Evolutionary conservation across 2,113 vertebrate species (phyloP), one percentile per base, ranked within the genome.

Genomic region (Chelonoidis abingdonii): DNA sequence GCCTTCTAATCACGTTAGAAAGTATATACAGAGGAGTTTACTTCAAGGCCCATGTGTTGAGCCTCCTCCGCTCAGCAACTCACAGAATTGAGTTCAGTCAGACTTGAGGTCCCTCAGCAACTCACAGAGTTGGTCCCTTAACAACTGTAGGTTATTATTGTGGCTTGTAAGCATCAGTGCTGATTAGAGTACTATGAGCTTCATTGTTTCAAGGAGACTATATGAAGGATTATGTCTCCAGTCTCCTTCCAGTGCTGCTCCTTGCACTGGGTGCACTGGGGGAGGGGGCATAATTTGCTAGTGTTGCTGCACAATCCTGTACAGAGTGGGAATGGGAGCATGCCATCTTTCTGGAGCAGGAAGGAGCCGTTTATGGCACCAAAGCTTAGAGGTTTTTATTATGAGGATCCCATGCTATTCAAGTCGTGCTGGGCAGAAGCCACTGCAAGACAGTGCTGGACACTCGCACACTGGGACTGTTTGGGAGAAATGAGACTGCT

Each of bases 1-100:
- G 1, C 9, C 94, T 95, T 86, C 78, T 93, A 92, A 44, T 92
- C 3, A 44, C 80, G 89, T 29, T 7, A 88, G 78, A 95, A 96
- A 87, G 65, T 57, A 89, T 95, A 11, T 13, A 87, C 13, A 11
- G n/a, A 56, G 44, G 85, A 89, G 13, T 84, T 96, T 88, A 84
- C 57, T 38, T 92, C 7, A 5, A 65, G 47, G 57, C 2, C 52
- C 50, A 78, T 53, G 44, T 62, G 53, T 35, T 91, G 56, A 72
- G 2, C 78, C 12, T 0, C 1, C 87, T 88, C 31, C 84, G 4
- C 82, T 91, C 56, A 21, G 52, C 19, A 53, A 21, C 52, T 53
- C 52, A 53, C 19, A 53, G 52, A 53, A 21, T 21, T 44, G 50
- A 62, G 35, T 44, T 93, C n/a, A 72, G 52, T 53, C 3, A 79